Evolutionary conservation across 2,113 vertebrate species (phyloP), one percentile per base, ranked within the genome.

Genomic region (Passer domesticus): DNA sequence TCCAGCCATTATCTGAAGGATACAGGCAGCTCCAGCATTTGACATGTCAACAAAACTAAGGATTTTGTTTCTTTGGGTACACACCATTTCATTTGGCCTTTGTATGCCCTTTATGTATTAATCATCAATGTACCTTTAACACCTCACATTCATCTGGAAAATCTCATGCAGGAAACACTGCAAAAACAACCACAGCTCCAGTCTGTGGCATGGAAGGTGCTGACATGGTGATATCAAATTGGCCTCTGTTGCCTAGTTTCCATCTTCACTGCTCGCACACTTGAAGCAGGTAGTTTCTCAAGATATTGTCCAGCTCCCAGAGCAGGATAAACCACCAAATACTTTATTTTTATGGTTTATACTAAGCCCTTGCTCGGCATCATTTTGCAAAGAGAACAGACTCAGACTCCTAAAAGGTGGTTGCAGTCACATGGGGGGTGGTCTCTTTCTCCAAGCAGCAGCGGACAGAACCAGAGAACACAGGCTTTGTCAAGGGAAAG

Each of bases 71-170:
- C 35, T 92, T 55, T 66, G 33, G 7, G 27, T 59, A 44, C 25
- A 47, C 24, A 47, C 3, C 20, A 24, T 28, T 66, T 58, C 41
- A 64, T 50, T 74, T 43, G 87, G 24, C 35, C 46, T 35, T 76
- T 66, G 12, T 39, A 37, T 0, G 0, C 14, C 37, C 25, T 70
- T 81, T 17, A 47, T 0, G 1, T 39, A 41, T 28, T 47, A 33
- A 88, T 31, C 14, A 52, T 25, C 75, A 63, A 56, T 2, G 37
- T 31, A 59, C 18, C 33, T 47, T 4, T 33, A 52, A 79, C 21
- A 68, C 35, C 24, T 69, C 50, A 21, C 9, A 30, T 14, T 44
- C 50, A 77, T 30, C 49, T 47, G 19, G 11, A 49, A 92, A 83
- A 44, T 16, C 22, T 31, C 43, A 37, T 0, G 6, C 16, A 39